A percentile compares a stretch with the other conserved stretches of the same genome.
phyloP scores from a whole-genome alignment of 2,113 vertebrate genomes.

The Galbula dea region DNA sequence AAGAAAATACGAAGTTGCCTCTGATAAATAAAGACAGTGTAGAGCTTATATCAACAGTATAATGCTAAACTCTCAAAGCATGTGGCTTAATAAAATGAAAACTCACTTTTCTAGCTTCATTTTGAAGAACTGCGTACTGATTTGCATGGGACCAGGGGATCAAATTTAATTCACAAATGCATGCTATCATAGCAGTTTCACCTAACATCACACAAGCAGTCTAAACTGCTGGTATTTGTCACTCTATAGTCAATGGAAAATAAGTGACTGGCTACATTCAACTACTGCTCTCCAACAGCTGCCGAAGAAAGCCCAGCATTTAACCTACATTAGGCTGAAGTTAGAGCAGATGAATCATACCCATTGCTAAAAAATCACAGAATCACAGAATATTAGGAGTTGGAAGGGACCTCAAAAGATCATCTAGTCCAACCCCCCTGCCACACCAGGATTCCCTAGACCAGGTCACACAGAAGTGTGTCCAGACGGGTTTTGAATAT shows the following conservation, averaged over 20 bases:
- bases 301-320: neutral
- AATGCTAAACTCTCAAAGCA: neutral
- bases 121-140: neutral
- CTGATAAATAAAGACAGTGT: slow-evolving; percentile 70
- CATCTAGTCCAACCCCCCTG: no score
- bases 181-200: neutral
- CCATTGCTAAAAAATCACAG: neutral
- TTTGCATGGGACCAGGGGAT: neutral
- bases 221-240: neutral
- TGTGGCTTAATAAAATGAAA: neutral
- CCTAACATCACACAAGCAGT: neutral
- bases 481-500: no score
- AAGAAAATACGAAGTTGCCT: slow-evolving; percentile 77
- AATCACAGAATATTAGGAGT: no score
- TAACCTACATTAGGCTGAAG: neutral
- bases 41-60: neutral
- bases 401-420: no score
- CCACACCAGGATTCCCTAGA: no score
- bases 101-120: neutral
- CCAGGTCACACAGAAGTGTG: no score
- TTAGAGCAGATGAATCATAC: neutral
- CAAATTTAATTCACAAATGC: neutral
- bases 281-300: neutral
- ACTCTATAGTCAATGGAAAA: neutral
- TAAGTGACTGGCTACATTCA: neutral